Percentiles rank a stretch among this genome's conserved stretches.
Conservation (phyloP, 2,888 invertebrate species). For the Diadegma fenestrale region DNA sequence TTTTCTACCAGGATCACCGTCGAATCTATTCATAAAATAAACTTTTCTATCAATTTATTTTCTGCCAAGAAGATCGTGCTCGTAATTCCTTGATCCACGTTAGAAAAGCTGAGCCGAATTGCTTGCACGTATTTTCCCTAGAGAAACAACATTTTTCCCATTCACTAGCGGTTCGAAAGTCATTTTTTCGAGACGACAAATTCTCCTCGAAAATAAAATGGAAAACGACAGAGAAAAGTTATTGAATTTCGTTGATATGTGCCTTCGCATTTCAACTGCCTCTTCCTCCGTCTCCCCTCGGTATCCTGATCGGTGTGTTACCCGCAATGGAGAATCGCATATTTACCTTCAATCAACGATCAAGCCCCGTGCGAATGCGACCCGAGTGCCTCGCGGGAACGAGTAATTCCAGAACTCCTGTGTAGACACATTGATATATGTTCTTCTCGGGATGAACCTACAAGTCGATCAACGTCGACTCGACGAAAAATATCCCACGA, state of each 20-base stretch:
- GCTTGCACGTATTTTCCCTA: not conserved
- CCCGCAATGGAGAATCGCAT: slow-evolving; percentile 35
- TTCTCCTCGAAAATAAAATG: not conserved
- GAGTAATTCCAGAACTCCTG: slow-evolving; percentile 13
- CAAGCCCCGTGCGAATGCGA: slow-evolving; percentile 30
- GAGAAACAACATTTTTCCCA: not conserved
- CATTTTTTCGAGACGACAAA: not conserved
- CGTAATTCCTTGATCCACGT: not conserved
- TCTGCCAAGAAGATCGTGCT: not conserved
- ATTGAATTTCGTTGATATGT: not conserved
- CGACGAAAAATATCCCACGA: not conserved
- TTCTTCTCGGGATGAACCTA: not conserved
- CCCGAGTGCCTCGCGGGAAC: slow-evolving; percentile 31
- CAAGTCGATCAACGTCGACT: not conserved
- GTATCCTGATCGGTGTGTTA: slow-evolving; percentile 16
- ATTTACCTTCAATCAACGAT: slow-evolving; percentile 62
- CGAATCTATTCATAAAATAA: slow-evolving; percentile 9
- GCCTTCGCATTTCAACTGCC: not conserved
- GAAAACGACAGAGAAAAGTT: not conserved
- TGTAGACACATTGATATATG: not conserved
- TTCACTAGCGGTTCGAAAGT: not conserved
- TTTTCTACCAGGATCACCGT: slow-evolving; percentile 10
- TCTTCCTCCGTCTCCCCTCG: too few relatives aligned
- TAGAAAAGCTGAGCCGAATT: not conserved
- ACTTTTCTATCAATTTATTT: not conserved